Percentiles rank a stretch among this genome's conserved stretches.
phyloP scores from a whole-genome alignment of 2,113 vertebrate species.

The Thryonomys swinderianus region DNA sequence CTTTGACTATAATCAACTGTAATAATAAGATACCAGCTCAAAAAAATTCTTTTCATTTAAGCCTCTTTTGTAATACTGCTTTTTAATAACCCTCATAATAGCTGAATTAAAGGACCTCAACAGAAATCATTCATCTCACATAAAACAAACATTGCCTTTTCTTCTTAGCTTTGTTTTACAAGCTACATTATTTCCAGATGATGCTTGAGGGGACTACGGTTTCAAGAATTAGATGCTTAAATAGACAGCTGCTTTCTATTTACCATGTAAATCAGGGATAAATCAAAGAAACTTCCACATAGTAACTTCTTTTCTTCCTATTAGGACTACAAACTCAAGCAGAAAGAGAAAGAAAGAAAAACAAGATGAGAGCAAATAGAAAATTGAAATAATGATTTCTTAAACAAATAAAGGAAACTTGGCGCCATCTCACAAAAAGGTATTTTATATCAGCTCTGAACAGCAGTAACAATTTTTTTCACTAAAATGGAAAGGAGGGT shows the following conservation, averaged over 20 bases:
- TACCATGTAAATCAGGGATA: conserved; percentile 86
- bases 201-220: conserved; percentile 86
- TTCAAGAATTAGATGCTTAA: conserved; percentile 87
- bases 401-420: conserved; percentile 59
- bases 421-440: conserved; percentile 48
- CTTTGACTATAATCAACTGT: conserved; percentile 84
- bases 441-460: conserved; percentile 20
- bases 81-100: conserved; percentile 93
- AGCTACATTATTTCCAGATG: conserved; percentile 97
- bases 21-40: conserved; percentile 86
- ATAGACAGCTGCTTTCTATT: conserved; percentile 92
- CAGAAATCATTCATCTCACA: conserved; percentile 92
- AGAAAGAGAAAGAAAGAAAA: conserved; percentile 72
- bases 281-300: conserved; percentile 88
- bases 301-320: conserved; percentile 78
- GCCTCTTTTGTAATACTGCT: conserved; percentile 86
- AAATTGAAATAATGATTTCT: conserved; percentile 54
- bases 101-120: conserved; percentile 92
- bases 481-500: conserved; percentile 47
- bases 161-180: conserved; percentile 92
- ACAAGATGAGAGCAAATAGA: conserved; percentile 41
- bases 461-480: conserved; percentile 63
- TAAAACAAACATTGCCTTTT: conserved; percentile 93
- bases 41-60: conserved; percentile 86
- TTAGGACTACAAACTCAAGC: conserved; percentile 68